Base-by-base conservation (phyloP, 1,140 invertebrate species). In the Glossosoma conforme region DNA sequence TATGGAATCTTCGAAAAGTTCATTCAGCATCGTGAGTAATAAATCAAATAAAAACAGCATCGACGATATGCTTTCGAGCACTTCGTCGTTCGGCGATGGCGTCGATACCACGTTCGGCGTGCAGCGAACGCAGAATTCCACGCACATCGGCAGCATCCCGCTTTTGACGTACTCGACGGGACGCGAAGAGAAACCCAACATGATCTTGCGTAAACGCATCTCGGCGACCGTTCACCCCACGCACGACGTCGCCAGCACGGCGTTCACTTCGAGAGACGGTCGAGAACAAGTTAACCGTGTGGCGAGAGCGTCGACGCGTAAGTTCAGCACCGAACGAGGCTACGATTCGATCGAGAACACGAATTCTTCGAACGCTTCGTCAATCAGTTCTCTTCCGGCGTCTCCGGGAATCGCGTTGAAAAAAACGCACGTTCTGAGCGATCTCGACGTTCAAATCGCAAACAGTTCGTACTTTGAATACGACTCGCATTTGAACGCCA, bases 401-500 rank as follows among this genome's bases (percentile, higher is more conserved):
- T 58, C 56, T 2, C 56, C 56, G 6, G 56, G 56, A 32, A 47
- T 38, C 21, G n/a, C 13, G 2, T n/a, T 20, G 1, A 44, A 44
- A 28, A 37, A 36, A 9, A 49, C 50, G 28, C 28, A 40, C 25
- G 33, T 44, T 1, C 43, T 63, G 5, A 62, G 61, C 42, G 75
- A 76, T 58, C 56, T 77, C 40, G 74, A 76, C 47, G 70, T 77
- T 17, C 74, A 76, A 19, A 24, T 62, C 14, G 62, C 61, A 11
- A 58, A 62, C 42, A 15, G 38, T 9, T 17, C 36, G 21, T 36
- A 47, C 11, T 49, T 46, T 28, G 30, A 52, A n/a, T 56, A 53
- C 8, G 49, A 58, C 32, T 37, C 30, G 18, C 20, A 50, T 15
- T 21, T 44, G 17, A 28, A 35, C 14, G 18, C 33, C 21, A 35